Evolutionary conservation across 2,888 invertebrate genomes (phyloP).

Genomic region (Eilema caniola): DNA sequence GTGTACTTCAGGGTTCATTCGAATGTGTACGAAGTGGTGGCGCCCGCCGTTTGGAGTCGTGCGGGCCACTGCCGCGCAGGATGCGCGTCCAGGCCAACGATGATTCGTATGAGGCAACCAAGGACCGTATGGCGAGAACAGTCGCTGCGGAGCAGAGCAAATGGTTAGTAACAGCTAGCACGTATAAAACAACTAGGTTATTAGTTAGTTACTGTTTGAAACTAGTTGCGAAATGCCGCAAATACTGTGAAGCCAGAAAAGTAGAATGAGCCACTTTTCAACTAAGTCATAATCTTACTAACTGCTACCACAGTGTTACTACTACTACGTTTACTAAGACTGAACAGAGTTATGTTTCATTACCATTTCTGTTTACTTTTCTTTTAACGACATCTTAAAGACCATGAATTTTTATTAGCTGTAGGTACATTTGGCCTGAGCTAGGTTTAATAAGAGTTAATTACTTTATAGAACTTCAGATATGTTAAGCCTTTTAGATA

Average conservation of each 20-base stretch:
- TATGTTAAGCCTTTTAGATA: not conserved
- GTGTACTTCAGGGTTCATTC: constrained; percentile 92
- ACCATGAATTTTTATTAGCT: constrained; percentile 10
- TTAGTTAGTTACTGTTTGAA: not conserved
- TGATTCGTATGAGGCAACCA: constrained; percentile 97
- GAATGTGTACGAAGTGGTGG: constrained; percentile 92
- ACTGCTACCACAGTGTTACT: too few relatives aligned
- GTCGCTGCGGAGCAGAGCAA: constrained; percentile 97
- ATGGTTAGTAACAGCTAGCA: constrained; percentile 87
- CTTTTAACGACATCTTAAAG: not conserved
- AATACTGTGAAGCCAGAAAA: not conserved
- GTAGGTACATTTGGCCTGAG: not conserved
- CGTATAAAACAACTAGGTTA: not conserved
- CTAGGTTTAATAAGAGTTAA: not conserved
- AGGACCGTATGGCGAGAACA: constrained; percentile 96
- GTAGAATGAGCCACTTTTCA: not conserved
- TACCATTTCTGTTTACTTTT: constrained; percentile 2
- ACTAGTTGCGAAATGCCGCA: not conserved
- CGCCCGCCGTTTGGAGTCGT: constrained; percentile 90
- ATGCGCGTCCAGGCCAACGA: constrained; percentile 98
- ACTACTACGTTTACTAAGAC: constrained; percentile 21
- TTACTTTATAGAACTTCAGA: not conserved
- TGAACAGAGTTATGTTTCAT: constrained; percentile 11
- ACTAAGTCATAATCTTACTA: not conserved
- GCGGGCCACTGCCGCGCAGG: constrained; percentile 95